phyloP scores from a whole-genome alignment of 1,140 invertebrate genomes.

The Zelostemma sp. region DNA sequence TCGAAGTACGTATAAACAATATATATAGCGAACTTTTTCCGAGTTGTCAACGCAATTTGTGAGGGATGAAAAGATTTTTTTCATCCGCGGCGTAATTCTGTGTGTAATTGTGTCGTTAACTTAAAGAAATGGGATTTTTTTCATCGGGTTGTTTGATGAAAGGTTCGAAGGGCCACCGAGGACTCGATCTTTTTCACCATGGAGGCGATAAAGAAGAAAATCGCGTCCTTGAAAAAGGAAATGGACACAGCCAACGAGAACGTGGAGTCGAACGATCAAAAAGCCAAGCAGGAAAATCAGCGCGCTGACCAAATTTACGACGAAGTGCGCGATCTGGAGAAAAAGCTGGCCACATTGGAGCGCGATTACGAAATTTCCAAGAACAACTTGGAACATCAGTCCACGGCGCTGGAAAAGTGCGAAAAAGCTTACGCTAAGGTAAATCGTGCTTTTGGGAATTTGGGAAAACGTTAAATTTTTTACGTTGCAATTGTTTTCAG shows the following conservation, averaged over 20 bases:
- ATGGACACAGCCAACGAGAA: slow-evolving; percentile 84
- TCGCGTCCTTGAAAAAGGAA: slow-evolving; percentile 85
- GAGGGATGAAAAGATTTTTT: too few species aligned
- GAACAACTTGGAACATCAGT: slow-evolving; percentile 74
- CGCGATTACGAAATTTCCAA: slow-evolving; percentile 77
- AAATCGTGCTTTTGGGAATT: too few species aligned
- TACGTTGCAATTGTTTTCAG: slow-evolving; percentile 62
- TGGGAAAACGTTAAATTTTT: too few species aligned
- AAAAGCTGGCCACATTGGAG: slow-evolving; percentile 79
- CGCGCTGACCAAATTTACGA: slow-evolving; percentile 79
- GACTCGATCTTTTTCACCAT: slow-evolving; percentile 66
- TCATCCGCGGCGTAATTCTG: too few species aligned
- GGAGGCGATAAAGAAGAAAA: slow-evolving; percentile 92
- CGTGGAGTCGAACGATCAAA: slow-evolving; percentile 80
- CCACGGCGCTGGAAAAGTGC: slow-evolving; percentile 78
- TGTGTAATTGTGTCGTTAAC: too few species aligned
- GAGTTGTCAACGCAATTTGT: too few species aligned
- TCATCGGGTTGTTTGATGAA: slow-evolving; percentile 7
- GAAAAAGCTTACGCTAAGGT: slow-evolving; percentile 74
- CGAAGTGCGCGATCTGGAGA: slow-evolving; percentile 78
- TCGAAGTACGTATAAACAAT: slow-evolving; percentile 38
- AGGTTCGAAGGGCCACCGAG: slow-evolving; percentile 21
- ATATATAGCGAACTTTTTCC: too few species aligned
- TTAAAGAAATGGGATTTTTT: too few species aligned
- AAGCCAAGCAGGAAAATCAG: slow-evolving; percentile 78